phyloP scores from a whole-genome alignment of 2,888 invertebrate genomes.

The Hipparchia sbordonii region DNA sequence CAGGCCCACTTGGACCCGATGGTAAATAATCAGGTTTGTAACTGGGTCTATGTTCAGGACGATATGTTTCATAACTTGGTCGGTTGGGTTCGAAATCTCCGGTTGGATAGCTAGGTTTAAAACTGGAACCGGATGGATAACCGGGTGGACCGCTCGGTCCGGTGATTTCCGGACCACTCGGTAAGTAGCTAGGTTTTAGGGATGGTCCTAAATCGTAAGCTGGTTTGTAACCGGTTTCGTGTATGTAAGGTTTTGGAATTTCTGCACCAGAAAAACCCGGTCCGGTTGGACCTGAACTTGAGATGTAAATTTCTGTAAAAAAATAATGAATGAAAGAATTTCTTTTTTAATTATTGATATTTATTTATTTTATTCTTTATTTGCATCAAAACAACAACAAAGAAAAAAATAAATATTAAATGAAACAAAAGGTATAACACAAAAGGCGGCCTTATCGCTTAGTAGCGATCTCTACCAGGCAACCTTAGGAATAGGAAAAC shows the following conservation, averaged over 20 bases:
- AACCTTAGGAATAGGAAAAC: too few species aligned
- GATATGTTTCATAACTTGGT: conserved; percentile 26
- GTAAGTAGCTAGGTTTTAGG: conserved; percentile 46
- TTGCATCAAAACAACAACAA: too few species aligned
- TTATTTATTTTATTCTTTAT: too few species aligned
- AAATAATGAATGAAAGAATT: background rate
- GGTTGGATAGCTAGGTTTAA: conserved; percentile 21
- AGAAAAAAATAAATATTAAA: too few species aligned
- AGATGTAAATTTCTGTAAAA: conserved; percentile 54
- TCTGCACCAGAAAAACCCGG: conserved; percentile 47
- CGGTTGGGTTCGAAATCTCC: conserved; percentile 20
- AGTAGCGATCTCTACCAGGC: too few species aligned
- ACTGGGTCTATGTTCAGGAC: conserved; percentile 33
- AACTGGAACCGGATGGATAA: conserved; percentile 22
- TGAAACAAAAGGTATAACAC: too few species aligned
- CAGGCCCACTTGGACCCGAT: conserved; percentile 25
- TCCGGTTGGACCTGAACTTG: conserved; percentile 52
- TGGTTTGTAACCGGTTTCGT: conserved; percentile 50
- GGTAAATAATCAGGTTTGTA: conserved; percentile 39
- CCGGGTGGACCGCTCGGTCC: conserved; percentile 32
- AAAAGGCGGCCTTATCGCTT: too few species aligned
- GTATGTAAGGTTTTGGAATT: conserved; percentile 38
- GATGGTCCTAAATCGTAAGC: conserved; percentile 44
- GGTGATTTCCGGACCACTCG: conserved; percentile 39
- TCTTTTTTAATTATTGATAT: too few species aligned